Evolutionary conservation across 2,797 vertebrate genomes (phyloP), one percentile per base, ranked within the genome.

Genomic region (Calcarius lapponicus): DNA sequence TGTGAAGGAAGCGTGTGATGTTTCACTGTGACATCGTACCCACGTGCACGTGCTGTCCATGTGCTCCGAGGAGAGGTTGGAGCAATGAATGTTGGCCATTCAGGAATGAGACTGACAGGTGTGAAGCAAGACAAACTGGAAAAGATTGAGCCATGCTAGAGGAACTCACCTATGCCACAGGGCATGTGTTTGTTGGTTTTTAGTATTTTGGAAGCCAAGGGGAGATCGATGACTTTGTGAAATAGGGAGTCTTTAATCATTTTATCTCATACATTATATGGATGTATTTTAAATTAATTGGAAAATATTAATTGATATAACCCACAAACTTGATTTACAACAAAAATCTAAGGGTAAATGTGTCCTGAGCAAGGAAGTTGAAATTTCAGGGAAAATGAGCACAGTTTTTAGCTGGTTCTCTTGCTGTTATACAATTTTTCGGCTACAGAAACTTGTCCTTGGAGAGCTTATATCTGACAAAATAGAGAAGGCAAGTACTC

Each of bases 21-120:
- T 45, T 84, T 79, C 18, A 2, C 42, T 56, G 17, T 36, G 45
- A 25, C 36, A 5, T 34, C 43, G 58, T 70, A 15, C 17, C 32
- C 7, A 3, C 3, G 3, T 19, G 29, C 17, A 0, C 1, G 0
- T 61, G 32, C 60, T 65, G 18, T 47, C 25, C 22, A 1, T 42
- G 53, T n/a, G 48, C 60, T 67, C 1, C 14, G 28, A 80, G 28
- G 43, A 81, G 25, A 58, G 26, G 9, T 34, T n/a, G 43, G 31
- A 76, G 32, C 45, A 60, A 45, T 24, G 15, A 51, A n/a, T 13
- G 16, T 38, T 64, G 10, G 11, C 17, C 1, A 0, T 17, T 20
- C 17, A 21, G 22, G 34, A 67, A 54, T 1, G 7, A 83, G n/a
- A n/a, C 7, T 67, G 48, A 25, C n/a, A 64, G 32, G 17, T 88